Evolutionary conservation across 2,888 invertebrate species (phyloP).

Genomic region (Lagria hirta): DNA sequence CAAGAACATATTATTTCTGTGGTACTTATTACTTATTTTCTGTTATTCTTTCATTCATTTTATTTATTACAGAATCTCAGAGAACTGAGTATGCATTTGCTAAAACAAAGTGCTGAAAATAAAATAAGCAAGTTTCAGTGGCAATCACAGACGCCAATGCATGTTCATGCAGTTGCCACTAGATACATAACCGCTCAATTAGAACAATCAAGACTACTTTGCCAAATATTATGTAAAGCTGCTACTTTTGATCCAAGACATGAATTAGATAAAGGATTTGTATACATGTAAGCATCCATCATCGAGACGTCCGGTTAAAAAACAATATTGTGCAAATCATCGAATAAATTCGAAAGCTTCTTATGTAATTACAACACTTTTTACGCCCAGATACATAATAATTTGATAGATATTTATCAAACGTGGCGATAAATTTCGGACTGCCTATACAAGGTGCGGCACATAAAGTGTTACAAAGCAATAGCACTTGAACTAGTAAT

Average conservation of each 20-base stretch:
- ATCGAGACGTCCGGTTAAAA: conserved; percentile 1
- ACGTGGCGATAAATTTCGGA: no score
- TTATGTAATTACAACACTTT: background rate
- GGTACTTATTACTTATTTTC: conserved; percentile 54
- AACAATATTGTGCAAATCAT: no score
- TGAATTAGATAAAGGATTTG: conserved; percentile 75
- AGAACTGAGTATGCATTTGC: conserved; percentile 80
- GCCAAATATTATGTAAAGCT: conserved; percentile 71
- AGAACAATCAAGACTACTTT: conserved; percentile 75
- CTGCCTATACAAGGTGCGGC: no score
- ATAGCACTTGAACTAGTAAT: no score
- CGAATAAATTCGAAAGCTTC: no score
- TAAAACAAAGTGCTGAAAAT: conserved; percentile 64
- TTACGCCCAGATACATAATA: background rate
- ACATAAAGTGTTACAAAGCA: no score
- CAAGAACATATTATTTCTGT: conserved; percentile 88
- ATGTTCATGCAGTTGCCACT: conserved; percentile 79
- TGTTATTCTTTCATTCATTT: conserved; percentile 1
- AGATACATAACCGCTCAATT: conserved; percentile 80
- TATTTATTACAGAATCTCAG: conserved; percentile 67
- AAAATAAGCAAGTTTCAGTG: conserved; percentile 55
- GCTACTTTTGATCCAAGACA: conserved; percentile 68
- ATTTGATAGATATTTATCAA: no score
- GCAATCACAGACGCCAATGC: conserved; percentile 63
- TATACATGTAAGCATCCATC: conserved; percentile 71